phyloP scores from a whole-genome alignment of 2,797 vertebrate species.

The Eospalax fontanierii region DNA sequence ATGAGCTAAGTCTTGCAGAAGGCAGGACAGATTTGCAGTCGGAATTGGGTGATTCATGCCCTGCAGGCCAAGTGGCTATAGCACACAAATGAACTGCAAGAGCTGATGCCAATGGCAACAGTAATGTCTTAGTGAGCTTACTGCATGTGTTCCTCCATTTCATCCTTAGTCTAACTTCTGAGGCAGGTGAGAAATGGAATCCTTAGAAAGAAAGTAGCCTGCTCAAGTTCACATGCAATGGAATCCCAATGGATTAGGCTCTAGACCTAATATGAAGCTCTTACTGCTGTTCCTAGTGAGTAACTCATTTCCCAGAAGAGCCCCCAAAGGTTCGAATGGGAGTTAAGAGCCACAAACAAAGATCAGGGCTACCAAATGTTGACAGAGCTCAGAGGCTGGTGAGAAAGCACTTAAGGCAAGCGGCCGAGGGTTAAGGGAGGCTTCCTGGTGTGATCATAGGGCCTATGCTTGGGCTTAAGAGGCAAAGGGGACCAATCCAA shows the following conservation, averaged over 20 bases:
- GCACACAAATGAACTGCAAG: conserved; percentile 19
- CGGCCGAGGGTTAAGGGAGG: neutral
- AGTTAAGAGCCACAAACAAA: conserved; percentile 20
- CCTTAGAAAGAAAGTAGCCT: conserved; percentile 1
- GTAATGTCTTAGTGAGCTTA: neutral
- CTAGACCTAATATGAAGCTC: neutral
- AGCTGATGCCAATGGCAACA: conserved; percentile 19
- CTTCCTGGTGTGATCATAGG: neutral
- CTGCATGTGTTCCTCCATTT: neutral
- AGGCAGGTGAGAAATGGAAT: neutral
- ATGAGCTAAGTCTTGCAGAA: conserved; percentile 29
- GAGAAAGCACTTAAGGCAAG: neutral
- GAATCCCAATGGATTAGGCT: neutral
- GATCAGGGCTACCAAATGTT: neutral
- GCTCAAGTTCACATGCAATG: conserved; percentile 3
- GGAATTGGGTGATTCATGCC: neutral
- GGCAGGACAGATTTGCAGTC: neutral
- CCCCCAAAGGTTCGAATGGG: neutral
- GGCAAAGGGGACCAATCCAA: neutral
- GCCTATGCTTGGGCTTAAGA: neutral
- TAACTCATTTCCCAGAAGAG: neutral
- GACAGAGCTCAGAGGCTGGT: neutral
- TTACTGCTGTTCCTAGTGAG: neutral
- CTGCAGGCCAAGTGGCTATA: neutral
- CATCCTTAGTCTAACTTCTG: conserved; percentile 32